Evolutionary conservation across 1,140 invertebrate species (phyloP).

Genomic region (Harpegnathos saltator): DNA sequence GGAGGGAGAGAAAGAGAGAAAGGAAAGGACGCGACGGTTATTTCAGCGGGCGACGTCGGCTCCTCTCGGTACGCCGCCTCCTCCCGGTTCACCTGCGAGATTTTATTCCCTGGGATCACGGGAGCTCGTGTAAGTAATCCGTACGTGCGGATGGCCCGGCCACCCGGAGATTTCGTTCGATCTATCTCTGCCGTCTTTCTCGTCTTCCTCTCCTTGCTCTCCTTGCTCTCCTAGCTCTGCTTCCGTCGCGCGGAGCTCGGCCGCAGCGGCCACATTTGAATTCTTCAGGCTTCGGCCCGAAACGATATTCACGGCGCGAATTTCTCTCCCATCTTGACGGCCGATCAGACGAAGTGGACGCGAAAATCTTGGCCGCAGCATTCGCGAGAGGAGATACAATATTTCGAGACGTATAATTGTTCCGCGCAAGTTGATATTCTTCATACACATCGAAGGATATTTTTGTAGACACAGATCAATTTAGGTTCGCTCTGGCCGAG

Average conservation of each 20-base stretch:
- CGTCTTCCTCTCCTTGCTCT: neutral
- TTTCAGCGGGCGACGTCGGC: neutral
- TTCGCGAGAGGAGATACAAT: too few relatives aligned
- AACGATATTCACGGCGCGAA: too few relatives aligned
- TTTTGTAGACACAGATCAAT: too few relatives aligned
- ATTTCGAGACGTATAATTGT: too few relatives aligned
- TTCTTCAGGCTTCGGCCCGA: neutral
- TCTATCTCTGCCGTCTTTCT: neutral
- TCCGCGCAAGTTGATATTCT: too few relatives aligned
- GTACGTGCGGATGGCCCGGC: constrained; percentile 9
- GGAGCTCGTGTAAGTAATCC: constrained; percentile 37
- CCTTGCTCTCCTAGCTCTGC: too few relatives aligned
- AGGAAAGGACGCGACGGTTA: constrained; percentile 33
- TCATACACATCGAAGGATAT: too few relatives aligned
- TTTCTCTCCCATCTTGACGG: neutral
- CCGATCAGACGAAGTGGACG: neutral
- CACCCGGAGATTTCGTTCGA: constrained; percentile 11
- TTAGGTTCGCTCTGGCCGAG: too few relatives aligned
- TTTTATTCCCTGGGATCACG: constrained; percentile 41
- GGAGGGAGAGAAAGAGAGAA: constrained; percentile 11
- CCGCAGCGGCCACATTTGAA: neutral
- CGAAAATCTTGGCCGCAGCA: too few relatives aligned
- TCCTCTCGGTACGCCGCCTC: neutral
- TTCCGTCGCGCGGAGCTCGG: too few relatives aligned
- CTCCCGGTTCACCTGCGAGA: neutral